Evolutionary conservation across 2,888 invertebrate genomes (phyloP).

Genomic region (Melieria omissa): DNA sequence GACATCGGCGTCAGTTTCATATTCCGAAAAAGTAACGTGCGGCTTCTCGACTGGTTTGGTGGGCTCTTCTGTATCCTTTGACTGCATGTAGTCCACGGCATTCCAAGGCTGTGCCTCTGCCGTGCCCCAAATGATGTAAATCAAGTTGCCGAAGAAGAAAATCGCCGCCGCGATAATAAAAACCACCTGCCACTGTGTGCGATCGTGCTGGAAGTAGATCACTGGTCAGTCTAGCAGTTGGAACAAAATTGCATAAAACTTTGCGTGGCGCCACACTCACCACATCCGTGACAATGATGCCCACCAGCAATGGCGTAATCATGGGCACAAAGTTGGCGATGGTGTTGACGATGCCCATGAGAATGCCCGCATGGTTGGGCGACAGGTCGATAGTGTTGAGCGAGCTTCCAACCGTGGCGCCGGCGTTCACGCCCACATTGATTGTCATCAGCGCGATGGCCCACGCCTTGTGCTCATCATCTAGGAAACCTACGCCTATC

Average conservation of each 20-base stretch:
- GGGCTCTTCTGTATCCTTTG: slow-evolving; percentile 68
- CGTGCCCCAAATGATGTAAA: slow-evolving; percentile 76
- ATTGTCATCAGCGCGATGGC: slow-evolving; percentile 69
- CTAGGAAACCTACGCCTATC: slow-evolving; percentile 68
- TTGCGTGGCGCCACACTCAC: too few relatives aligned
- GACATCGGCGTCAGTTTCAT: too few relatives aligned
- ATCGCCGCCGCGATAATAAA: slow-evolving; percentile 76
- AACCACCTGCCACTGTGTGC: slow-evolving; percentile 78
- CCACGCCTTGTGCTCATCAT: slow-evolving; percentile 62
- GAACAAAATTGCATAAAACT: slow-evolving; percentile 60
- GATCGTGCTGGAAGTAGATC: slow-evolving; percentile 59
- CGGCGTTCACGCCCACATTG: slow-evolving; percentile 68
- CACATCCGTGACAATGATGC: slow-evolving; percentile 67
- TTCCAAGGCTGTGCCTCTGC: slow-evolving; percentile 78
- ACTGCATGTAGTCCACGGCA: slow-evolving; percentile 68
- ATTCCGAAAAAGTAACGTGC: not conserved
- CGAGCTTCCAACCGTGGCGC: slow-evolving; percentile 64
- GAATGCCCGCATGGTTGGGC: slow-evolving; percentile 73
- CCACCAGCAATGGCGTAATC: slow-evolving; percentile 71
- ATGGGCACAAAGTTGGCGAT: slow-evolving; percentile 71
- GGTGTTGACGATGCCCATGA: slow-evolving; percentile 75
- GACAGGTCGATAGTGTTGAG: slow-evolving; percentile 73
- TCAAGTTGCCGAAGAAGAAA: slow-evolving; percentile 76
- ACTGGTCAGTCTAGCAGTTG: not conserved
- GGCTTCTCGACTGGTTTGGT: slow-evolving; percentile 67